Evolutionary conservation across 2,113 vertebrate species (phyloP).

Genomic region (Pelmatolapia mariae): DNA sequence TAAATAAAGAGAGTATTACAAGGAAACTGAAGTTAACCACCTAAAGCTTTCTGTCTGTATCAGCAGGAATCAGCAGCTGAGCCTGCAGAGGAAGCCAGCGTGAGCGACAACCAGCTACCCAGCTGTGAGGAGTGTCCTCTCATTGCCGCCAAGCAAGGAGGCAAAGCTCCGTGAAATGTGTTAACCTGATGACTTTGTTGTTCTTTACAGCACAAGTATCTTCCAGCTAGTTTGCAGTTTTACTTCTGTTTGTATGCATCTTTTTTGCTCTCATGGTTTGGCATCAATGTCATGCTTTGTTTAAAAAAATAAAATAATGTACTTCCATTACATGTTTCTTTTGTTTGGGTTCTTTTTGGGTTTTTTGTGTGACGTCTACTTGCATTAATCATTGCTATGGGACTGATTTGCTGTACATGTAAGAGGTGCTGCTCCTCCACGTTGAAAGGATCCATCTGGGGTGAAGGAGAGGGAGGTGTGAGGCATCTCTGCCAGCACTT

Average conservation of each 20-base stretch:
- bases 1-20: neutral
- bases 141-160: too few species aligned
- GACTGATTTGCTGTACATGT: neutral
- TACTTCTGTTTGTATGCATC: neutral
- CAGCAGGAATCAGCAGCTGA: constrained; percentile 6
- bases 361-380: neutral
- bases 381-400: neutral
- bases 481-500: neutral
- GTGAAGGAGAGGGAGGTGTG: neutral
- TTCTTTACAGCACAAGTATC: neutral
- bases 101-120: neutral
- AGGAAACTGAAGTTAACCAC: neutral
- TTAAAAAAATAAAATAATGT: neutral
- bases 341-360: neutral
- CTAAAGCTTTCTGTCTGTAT: neutral
- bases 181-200: neutral
- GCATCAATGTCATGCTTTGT: constrained; percentile 7
- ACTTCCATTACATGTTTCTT: neutral
- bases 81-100: neutral
- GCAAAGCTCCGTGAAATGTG: neutral
- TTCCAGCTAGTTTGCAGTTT: neutral
- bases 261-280: neutral
- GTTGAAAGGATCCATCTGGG: neutral
- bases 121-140: constrained; percentile 3
- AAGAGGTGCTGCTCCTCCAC: neutral